Evolutionary conservation across 2,797 vertebrate species (phyloP).

Genomic region (Otolemur crassicaudatus): DNA sequence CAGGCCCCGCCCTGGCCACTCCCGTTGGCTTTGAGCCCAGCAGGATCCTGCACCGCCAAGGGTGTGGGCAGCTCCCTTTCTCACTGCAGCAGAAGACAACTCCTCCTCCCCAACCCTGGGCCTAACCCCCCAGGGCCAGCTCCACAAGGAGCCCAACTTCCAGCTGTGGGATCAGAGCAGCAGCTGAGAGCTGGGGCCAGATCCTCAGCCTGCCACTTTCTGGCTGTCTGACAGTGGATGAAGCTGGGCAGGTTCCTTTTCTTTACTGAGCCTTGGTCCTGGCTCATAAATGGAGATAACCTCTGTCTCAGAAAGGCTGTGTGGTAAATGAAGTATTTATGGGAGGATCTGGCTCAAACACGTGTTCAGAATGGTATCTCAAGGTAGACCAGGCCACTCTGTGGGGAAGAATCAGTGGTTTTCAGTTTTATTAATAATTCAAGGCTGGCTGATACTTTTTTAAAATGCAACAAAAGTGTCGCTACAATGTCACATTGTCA

Average conservation of each 20-base stretch:
- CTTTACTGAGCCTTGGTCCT: neutral
- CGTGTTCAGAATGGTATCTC: neutral
- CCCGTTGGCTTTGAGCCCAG: neutral
- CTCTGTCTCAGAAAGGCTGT: neutral
- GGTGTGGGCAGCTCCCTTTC: neutral
- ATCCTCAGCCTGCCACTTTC: neutral
- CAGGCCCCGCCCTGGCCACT: neutral
- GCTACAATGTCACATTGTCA: neutral
- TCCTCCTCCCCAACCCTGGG: neutral
- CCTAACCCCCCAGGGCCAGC: neutral
- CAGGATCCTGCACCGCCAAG: neutral
- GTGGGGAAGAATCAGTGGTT: neutral
- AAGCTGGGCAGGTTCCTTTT: neutral
- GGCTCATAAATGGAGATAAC: neutral
- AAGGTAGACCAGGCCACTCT: neutral
- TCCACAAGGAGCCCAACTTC: neutral
- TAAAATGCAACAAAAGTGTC: neutral
- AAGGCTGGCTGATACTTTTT: neutral
- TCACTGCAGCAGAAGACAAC: rapidly evolving
- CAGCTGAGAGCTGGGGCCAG: neutral
- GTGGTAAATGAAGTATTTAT: rapidly evolving
- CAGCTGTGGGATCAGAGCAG: neutral
- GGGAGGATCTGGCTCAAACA: neutral
- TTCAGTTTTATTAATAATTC: neutral
- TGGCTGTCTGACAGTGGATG: neutral